phyloP scores from a whole-genome alignment of 2,113 vertebrate genomes.

The Gadus chalcogrammus region DNA sequence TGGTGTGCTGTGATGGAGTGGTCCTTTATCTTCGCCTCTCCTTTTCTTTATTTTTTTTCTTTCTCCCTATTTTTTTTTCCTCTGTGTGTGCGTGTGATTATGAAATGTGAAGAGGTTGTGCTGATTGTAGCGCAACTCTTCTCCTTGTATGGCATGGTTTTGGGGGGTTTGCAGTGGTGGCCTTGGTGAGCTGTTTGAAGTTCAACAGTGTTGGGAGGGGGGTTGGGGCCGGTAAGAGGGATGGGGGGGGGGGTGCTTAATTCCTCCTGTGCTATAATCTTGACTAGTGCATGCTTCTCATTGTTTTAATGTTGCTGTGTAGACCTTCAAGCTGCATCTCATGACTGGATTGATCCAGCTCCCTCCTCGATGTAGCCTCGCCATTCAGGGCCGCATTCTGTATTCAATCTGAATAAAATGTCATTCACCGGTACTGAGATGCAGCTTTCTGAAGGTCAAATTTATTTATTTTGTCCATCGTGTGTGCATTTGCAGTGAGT shows the following conservation, averaged over 20 bases:
- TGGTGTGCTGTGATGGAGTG: slow-evolving; percentile 72
- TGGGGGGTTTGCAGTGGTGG: neutral
- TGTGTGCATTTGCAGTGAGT: slow-evolving; percentile 18
- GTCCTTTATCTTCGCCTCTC: slow-evolving; percentile 46
- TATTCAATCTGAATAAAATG: neutral
- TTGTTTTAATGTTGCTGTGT: slow-evolving; percentile 41
- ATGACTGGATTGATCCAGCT: slow-evolving; percentile 23
- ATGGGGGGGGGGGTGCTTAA: neutral
- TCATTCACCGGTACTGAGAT: slow-evolving; percentile 31
- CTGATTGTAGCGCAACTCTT: neutral
- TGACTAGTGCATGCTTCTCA: slow-evolving; percentile 55
- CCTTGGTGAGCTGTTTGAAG: neutral
- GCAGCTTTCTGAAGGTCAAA: slow-evolving; percentile 16
- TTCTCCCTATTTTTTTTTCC: slow-evolving; percentile 21
- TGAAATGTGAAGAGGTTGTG: neutral
- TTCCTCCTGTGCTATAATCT: slow-evolving; percentile 34
- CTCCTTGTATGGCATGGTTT: slow-evolving; percentile 1
- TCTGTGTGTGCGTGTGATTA: neutral
- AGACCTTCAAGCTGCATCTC: slow-evolving; percentile 30
- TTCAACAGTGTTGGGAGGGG: neutral
- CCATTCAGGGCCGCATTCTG: too few relatives aligned
- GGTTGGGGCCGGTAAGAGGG: neutral
- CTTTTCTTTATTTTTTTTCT: neutral
- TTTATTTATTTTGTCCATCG: slow-evolving; percentile 8
- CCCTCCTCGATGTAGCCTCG: too few relatives aligned